Conservation (phyloP, 2,797 vertebrate genomes). For the Pseudocheirus occidentalis region DNA sequence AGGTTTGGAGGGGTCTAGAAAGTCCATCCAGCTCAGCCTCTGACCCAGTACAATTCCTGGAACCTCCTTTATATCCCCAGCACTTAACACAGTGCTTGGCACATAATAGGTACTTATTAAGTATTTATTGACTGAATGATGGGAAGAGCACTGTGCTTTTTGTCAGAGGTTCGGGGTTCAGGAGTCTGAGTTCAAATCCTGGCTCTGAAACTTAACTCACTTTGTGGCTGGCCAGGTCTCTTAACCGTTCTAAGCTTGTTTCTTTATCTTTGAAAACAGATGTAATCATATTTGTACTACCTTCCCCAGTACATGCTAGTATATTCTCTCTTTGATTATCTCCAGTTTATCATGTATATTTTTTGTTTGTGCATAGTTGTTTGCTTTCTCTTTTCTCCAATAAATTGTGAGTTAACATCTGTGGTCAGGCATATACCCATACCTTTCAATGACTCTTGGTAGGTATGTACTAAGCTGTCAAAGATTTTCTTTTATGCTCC, state of each 20-base stretch:
- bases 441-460: slow-evolving; percentile 1
- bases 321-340: background rate
- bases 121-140: background rate
- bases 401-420: background rate
- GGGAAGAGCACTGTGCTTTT: background rate
- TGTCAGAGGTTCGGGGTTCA: background rate
- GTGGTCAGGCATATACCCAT: background rate
- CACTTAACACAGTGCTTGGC: background rate
- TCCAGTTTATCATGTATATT: background rate
- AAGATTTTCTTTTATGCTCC: slow-evolving; percentile 51
- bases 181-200: background rate
- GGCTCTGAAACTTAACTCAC: background rate
- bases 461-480: background rate
- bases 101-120: background rate
- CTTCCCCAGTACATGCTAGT: background rate
- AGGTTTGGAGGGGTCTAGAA: background rate
- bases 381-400: background rate
- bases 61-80: background rate
- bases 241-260: background rate
- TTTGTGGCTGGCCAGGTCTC: background rate
- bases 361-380: background rate
- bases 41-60: background rate
- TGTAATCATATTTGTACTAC: background rate
- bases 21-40: background rate
- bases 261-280: background rate